Evolutionary conservation across 2,113 vertebrate genomes (phyloP).

Genomic region (Pseudopipra pipra): DNA sequence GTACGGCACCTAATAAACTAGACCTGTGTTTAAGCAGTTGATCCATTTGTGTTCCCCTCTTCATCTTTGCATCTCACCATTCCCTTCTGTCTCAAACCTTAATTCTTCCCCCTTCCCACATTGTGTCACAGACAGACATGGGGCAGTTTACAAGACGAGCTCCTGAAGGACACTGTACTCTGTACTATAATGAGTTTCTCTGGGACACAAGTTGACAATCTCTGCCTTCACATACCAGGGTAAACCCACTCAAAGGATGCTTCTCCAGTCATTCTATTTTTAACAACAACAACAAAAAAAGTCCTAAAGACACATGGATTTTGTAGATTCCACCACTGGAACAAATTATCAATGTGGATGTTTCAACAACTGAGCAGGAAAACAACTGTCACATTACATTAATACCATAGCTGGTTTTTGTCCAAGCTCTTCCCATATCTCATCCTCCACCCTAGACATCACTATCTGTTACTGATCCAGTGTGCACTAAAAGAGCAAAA

Average conservation of each 20-base stretch:
- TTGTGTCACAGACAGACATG: neutral
- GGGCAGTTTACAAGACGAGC: neutral
- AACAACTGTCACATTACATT: slow-evolving; percentile 48
- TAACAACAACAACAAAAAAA: slow-evolving; percentile 37
- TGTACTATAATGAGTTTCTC: neutral
- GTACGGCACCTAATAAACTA: neutral
- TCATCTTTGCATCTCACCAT: neutral
- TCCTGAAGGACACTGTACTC: slow-evolving; percentile 11
- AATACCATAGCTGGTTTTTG: neutral
- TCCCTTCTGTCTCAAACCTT: neutral
- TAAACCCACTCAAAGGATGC: slow-evolving; percentile 72
- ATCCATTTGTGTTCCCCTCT: neutral
- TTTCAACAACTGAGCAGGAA: slow-evolving; percentile 56
- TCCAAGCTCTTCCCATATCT: neutral
- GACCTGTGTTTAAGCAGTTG: neutral
- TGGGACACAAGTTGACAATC: slow-evolving; percentile 33
- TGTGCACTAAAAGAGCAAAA: neutral
- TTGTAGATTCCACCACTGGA: slow-evolving; percentile 36
- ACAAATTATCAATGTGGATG: slow-evolving; percentile 18
- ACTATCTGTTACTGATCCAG: neutral
- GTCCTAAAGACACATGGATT: slow-evolving; percentile 24
- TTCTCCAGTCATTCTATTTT: slow-evolving; percentile 74
- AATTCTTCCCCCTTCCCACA: accelerated
- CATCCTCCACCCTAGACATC: accelerated
- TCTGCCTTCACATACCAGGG: slow-evolving; percentile 63